Base-by-base conservation (phyloP, 1,140 invertebrate genomes). In the Leptinotarsa undecemlineata region DNA sequence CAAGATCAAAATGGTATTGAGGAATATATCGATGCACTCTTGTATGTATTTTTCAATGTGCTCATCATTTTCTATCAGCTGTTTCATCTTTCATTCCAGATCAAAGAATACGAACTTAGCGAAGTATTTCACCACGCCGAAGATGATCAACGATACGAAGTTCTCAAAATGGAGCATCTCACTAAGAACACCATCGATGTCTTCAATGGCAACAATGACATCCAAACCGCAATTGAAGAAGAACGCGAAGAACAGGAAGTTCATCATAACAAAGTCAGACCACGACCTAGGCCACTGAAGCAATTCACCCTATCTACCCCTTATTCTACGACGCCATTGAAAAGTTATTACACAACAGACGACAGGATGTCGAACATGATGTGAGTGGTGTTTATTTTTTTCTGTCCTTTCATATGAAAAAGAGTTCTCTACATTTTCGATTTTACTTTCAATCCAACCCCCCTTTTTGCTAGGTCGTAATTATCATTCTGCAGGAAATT, bases 81-180 rank as follows among this genome's bases (percentile, higher is more conserved):
- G 2, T 8, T 11, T 72, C 33, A 60, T 78, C 80, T 33, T 42
- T 67, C 48, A 48, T 78, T 80, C 33, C 86, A 96, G 94, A 86
- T 94, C 71, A 92, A 92, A 81, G 94, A 95, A 86, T 96, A 95
- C 86, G 93, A 94, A 84, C 85, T 95, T 77, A 93, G 92, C 77
- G 92, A 95, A 87, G 92, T 93, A 74, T 95, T 95, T 85, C 92
- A 95, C 85, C 91, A 92, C 79, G 85, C 87, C 73, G 92, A 94
- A 84, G 92, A 94, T 83, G 92, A 94, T 81, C 90, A 91, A 80
- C 89, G 90, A 85, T 94, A 94, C 87, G 92, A 92, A 79, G 89
- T 91, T 69, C 85, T 94, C 26, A 89, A 89, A 83, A 90, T 88
- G 81, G 89, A 91, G 78, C 87, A 92, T 78, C 88, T 91, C 79